Evolutionary conservation across 92 coral and sea anemone genomes (phyloP).

Genomic region (Siderastrea radians): DNA sequence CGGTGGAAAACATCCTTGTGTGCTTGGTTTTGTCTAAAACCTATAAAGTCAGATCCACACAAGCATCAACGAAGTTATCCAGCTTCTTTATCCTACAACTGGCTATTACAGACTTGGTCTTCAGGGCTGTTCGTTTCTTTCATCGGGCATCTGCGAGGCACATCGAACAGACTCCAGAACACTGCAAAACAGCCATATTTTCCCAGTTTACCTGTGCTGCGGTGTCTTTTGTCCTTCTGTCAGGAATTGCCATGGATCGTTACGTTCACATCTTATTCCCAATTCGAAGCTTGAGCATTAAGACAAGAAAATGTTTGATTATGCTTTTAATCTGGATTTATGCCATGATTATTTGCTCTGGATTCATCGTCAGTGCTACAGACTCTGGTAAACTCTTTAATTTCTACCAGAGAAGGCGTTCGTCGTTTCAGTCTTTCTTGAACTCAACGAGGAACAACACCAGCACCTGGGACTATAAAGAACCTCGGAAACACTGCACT

Average conservation of each 20-base stretch:
- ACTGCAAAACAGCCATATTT: slow-evolving; percentile 66
- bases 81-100: slow-evolving; percentile 54
- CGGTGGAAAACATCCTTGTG: slow-evolving; percentile 65
- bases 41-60: slow-evolving; percentile 16
- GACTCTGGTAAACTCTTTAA: not conserved
- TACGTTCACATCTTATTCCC: slow-evolving; percentile 75
- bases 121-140: slow-evolving; percentile 37
- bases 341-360: slow-evolving; percentile 55
- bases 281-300: slow-evolving; percentile 30
- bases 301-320: slow-evolving; percentile 11
- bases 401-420: too few relatives aligned
- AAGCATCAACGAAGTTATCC: slow-evolving; percentile 23
- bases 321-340: slow-evolving; percentile 40
- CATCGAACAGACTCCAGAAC: not conserved
- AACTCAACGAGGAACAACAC: not conserved
- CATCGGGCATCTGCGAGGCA: not conserved
- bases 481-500: slow-evolving; percentile 9
- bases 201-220: slow-evolving; percentile 72
- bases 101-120: slow-evolving; percentile 59
- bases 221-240: slow-evolving; percentile 66
- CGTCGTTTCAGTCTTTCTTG: not conserved
- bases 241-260: slow-evolving; percentile 86
- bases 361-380: slow-evolving; percentile 59
- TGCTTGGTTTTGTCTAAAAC: slow-evolving; percentile 63
- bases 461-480: not conserved